A percentile compares a stretch with the other conserved stretches of the same genome.
phyloP scores from a whole-genome alignment of 2,888 invertebrate species.

The Cataglyphis albicans region DNA sequence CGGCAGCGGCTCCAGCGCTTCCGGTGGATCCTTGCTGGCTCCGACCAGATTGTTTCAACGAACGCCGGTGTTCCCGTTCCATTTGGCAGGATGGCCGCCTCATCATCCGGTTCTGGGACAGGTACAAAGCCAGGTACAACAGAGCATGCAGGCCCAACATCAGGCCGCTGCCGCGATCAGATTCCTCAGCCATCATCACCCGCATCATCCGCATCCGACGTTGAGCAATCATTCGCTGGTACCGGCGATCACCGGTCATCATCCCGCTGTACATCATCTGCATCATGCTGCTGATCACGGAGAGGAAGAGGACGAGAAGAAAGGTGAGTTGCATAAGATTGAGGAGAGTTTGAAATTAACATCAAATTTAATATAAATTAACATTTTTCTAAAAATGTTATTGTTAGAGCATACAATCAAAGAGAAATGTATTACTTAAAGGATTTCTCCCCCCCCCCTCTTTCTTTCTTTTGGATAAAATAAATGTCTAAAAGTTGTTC shows the following conservation, averaged over 20 bases:
- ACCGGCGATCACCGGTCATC: slow-evolving; percentile 81
- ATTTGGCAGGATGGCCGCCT: slow-evolving; percentile 84
- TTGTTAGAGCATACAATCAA: neutral
- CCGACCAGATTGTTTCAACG: slow-evolving; percentile 83
- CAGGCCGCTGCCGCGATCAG: slow-evolving; percentile 82
- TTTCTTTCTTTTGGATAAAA: neutral
- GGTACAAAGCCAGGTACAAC: slow-evolving; percentile 84
- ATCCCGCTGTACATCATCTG: slow-evolving; percentile 82
- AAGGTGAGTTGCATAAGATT: slow-evolving; percentile 77
- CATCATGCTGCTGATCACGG: slow-evolving; percentile 81
- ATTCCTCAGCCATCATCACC: slow-evolving; percentile 83
- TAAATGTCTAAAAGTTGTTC: neutral
- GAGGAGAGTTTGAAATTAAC: neutral
- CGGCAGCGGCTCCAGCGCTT: slow-evolving; percentile 81
- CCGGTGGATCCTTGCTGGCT: slow-evolving; percentile 81
- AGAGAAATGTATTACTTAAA: neutral
- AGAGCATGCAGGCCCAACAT: slow-evolving; percentile 83
- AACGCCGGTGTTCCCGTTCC: slow-evolving; percentile 85
- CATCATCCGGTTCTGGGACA: slow-evolving; percentile 84
- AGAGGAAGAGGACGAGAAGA: slow-evolving; percentile 85
- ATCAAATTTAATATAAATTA: neutral
- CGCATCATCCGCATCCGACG: slow-evolving; percentile 83
- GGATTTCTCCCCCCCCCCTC: neutral
- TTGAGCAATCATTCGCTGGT: slow-evolving; percentile 82
- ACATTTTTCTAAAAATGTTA: neutral